These are phyloP conservation scores for Halichoeres trimaculatus DNA, from an alignment of 2,113 vertebrate genomes.

Conservation along the genomic window DNA sequence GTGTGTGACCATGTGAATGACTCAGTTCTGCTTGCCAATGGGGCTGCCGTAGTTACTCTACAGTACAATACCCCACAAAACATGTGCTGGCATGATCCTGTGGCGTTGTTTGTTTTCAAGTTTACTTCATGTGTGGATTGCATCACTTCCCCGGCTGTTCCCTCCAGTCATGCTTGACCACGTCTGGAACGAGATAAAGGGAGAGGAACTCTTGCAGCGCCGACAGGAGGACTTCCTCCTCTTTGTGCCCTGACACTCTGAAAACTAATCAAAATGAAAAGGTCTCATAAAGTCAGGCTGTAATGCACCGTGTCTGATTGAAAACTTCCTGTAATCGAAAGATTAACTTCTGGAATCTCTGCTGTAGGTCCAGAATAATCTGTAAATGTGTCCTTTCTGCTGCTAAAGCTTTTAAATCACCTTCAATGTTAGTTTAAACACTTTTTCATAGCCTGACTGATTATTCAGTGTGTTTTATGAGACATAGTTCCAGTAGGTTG, in stretches of 20 bases:
- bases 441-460: not conserved
- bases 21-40: not conserved
- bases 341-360: not conserved
- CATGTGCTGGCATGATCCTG: not conserved
- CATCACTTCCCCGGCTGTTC: conserved; percentile 21
- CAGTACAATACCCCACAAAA: not conserved
- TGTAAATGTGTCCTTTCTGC: not conserved
- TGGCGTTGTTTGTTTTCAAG: not conserved
- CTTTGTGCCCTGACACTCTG: conserved; percentile 4
- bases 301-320: not conserved
- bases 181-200: not conserved
- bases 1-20: not conserved
- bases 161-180: not conserved
- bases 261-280: not conserved
- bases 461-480: not conserved
- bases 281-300: not conserved
- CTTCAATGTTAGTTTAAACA: not conserved
- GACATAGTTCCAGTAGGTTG: not conserved
- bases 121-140: conserved; percentile 22
- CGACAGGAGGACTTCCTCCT: conserved; percentile 23
- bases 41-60: not conserved
- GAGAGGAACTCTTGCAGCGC: not conserved
- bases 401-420: not conserved
- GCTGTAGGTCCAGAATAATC: not conserved
- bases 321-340: conserved; percentile 11